Evolutionary conservation across 2,113 vertebrate genomes (phyloP).

Genomic region (Vulpes vulpes): DNA sequence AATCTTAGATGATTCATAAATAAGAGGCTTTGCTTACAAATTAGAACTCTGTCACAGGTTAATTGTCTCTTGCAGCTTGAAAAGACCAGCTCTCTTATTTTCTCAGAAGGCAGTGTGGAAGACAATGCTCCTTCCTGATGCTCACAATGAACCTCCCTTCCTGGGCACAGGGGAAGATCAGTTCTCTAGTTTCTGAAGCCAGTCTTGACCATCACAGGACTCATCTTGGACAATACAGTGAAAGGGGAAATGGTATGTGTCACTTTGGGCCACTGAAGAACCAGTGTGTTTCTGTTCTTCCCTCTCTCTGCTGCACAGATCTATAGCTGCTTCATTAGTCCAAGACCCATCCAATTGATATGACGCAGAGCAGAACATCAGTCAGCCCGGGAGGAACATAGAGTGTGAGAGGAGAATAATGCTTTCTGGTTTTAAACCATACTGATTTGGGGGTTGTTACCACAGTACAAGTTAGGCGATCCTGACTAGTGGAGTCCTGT

Average conservation of each 20-base stretch:
- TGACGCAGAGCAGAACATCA: neutral
- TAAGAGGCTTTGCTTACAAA: neutral
- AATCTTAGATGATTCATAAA: conserved; percentile 44
- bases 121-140: neutral
- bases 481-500: neutral
- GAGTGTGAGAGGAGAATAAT: neutral
- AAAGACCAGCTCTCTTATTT: conserved; percentile 16
- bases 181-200: neutral
- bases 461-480: neutral
- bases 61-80: neutral
- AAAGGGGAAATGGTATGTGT: neutral
- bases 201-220: neutral
- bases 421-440: neutral
- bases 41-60: neutral
- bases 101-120: neutral
- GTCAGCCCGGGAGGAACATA: neutral
- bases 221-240: neutral
- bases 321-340: neutral
- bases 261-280: neutral
- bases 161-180: neutral
- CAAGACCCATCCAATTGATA: neutral
- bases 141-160: neutral
- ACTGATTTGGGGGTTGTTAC: neutral
- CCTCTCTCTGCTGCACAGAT: neutral
- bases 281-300: neutral